phyloP scores from a whole-genome alignment of 1,140 invertebrate species.

The Cydia pomonella region DNA sequence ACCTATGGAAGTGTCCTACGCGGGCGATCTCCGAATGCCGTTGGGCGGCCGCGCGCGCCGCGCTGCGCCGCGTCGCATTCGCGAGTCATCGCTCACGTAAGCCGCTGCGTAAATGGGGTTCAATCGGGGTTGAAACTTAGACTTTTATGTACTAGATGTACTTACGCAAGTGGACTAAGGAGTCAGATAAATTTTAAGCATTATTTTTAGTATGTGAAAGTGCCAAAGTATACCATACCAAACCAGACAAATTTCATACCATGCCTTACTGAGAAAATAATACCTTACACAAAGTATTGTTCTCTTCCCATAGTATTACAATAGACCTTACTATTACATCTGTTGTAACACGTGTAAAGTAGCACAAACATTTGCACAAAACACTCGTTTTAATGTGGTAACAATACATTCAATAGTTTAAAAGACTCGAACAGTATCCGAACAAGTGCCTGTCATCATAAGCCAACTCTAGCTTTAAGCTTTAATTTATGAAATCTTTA shows the following conservation, averaged over 20 bases:
- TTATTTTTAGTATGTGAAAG: too few relatives aligned
- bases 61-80: too few relatives aligned
- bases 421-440: neutral
- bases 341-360: constrained; percentile 1
- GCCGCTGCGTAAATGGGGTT: too few relatives aligned
- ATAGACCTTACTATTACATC: neutral
- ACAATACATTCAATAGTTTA: neutral
- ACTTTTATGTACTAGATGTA: too few relatives aligned
- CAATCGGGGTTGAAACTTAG: too few relatives aligned
- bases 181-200: neutral
- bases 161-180: too few relatives aligned
- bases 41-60: too few relatives aligned
- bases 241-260: neutral
- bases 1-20: too few relatives aligned
- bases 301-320: neutral
- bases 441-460: neutral
- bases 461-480: neutral
- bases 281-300: neutral
- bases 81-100: too few relatives aligned
- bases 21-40: too few relatives aligned
- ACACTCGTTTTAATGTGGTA: neutral
- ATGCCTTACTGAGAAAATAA: neutral
- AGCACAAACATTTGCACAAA: constrained; percentile 13
- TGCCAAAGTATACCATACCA: neutral
- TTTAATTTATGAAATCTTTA: constrained; percentile 33